Base-by-base conservation (phyloP, 2,888 invertebrate species). In the Cynaeus angustus region DNA sequence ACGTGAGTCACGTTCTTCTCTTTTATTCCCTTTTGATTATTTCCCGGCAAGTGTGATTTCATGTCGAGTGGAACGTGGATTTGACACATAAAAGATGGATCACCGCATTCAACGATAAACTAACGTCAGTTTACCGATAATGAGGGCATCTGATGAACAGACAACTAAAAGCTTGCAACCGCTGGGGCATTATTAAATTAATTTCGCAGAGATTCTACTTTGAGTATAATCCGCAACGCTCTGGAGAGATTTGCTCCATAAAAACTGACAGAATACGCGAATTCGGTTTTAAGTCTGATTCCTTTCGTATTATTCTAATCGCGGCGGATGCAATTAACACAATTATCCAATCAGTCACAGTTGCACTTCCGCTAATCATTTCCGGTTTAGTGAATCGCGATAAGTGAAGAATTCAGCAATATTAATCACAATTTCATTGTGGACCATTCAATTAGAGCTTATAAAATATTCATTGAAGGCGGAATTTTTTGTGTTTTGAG, bases 1-100 rank as follows among this genome's bases (percentile, higher is more conserved):
- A 46, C 37, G 55, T 67, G 66, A 67, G 50, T 67, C 66, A 67
- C 66, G 45, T 43, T 52, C 43, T 33, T 21, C 38, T 65, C 65
- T 43, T 46, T 55, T 48, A 66, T 66, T 67, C 66, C 66, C 59
- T 50, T 45, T 28, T 45, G 66, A 67, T 67, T 58, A 59, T 58
- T 50, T 59, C 30, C 12, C 59, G 59, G 66, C 66, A 67, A 67
- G 66, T 67, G 77, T 79, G 76, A 79, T 80, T 79, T 77, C 77
- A 72, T 78, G 77, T 79, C 74, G 74, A 77, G 72, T 73, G 71
- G 70, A 75, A 76, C 72, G 71, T 78, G 79, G 71, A 77, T 78
- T 75, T 80, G 80, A 80, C 80, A 80, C 74, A 66, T 66, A 71
- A 74, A 75, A 80, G 81, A 81, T 80, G 78, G 81, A 81, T 81